Percentiles rank a stretch among this genome's conserved stretches.
Evolutionary conservation across 2,113 vertebrate species (phyloP).

Genomic region (Spermophilus dauricus): DNA sequence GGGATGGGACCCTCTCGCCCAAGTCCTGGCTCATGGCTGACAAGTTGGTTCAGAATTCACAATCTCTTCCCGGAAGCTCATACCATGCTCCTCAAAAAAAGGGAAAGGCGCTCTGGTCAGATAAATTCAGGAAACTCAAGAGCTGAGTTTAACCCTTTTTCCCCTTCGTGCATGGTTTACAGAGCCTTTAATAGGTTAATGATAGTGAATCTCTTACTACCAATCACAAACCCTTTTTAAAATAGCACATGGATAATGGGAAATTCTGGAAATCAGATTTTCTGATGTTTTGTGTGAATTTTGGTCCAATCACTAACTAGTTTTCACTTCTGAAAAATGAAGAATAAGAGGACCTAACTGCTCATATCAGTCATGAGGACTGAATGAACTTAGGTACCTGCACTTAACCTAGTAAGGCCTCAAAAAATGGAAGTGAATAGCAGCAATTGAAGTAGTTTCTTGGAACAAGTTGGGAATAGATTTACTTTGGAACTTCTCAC

Average conservation of each 20-base stretch:
- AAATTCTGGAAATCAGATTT: conserved; percentile 44
- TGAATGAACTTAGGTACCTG: conserved; percentile 38
- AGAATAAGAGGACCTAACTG: neutral
- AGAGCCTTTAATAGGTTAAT: conserved; percentile 20
- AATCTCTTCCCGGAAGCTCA: neutral
- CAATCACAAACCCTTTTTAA: neutral
- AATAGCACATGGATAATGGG: conserved; percentile 35
- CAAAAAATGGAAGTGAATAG: neutral
- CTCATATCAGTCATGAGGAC: conserved; percentile 13
- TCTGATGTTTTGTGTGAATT: conserved; percentile 38
- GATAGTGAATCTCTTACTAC: conserved; percentile 13
- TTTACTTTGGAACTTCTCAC: neutral
- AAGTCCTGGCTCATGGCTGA: neutral
- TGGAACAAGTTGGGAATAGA: conserved; percentile 14
- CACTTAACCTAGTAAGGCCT: conserved; percentile 4
- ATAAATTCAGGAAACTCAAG: conserved; percentile 31
- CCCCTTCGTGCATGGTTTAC: neutral
- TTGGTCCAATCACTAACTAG: conserved; percentile 19
- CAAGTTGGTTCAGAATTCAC: neutral
- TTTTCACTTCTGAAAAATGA: conserved; percentile 67
- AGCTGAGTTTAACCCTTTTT: neutral
- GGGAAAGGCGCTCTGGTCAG: neutral
- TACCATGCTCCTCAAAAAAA: neutral
- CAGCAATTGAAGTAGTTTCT: neutral
- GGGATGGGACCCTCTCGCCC: neutral